These are phyloP conservation scores for Corbicula japonica DNA, from an alignment of 2,888 invertebrate genomes.

Conservation along the genomic window DNA sequence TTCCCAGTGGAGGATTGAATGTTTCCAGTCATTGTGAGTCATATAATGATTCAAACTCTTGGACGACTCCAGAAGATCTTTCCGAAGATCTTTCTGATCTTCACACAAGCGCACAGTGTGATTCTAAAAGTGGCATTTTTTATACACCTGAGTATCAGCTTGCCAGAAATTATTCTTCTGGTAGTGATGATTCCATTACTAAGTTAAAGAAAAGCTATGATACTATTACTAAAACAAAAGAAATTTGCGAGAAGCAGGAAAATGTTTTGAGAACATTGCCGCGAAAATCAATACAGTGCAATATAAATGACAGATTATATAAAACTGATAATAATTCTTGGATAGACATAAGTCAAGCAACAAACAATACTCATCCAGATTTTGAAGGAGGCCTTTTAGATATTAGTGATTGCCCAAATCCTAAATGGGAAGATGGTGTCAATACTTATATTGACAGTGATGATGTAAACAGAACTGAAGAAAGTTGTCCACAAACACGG, in stretches of 20 bases:
- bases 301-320: background rate
- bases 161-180: background rate
- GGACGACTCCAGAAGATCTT: too few relatives aligned
- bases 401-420: background rate
- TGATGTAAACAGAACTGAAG: background rate
- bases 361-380: background rate
- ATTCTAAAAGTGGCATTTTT: too few relatives aligned
- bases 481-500: background rate
- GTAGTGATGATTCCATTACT: conserved; percentile 26
- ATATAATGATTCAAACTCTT: too few relatives aligned
- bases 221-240: too few relatives aligned
- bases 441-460: background rate
- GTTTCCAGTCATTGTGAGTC: too few relatives aligned
- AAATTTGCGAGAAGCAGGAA: too few relatives aligned
- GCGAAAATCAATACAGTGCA: too few relatives aligned
- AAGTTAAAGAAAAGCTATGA: background rate
- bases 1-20: too few relatives aligned
- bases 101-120: too few relatives aligned
- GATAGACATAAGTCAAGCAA: background rate
- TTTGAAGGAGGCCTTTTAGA: background rate
- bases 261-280: too few relatives aligned
- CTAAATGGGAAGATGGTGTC: background rate
- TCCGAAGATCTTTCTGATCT: too few relatives aligned
- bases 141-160: background rate
- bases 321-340: background rate